Evolutionary conservation across 2,797 vertebrate genomes (phyloP), one percentile per base, ranked within the genome.

Genomic region (Brotula barbata): DNA sequence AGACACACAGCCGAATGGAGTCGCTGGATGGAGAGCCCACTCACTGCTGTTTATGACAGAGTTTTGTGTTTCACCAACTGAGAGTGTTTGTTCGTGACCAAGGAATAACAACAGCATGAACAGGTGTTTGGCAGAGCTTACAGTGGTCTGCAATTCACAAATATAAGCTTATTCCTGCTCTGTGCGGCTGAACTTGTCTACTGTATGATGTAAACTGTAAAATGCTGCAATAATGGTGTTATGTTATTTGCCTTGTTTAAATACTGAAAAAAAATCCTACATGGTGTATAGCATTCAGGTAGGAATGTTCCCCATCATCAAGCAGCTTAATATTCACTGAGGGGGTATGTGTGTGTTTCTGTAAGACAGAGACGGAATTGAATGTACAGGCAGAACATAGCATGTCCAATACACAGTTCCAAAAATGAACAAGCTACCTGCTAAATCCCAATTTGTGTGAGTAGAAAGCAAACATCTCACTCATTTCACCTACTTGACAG

Each of bases 81-180:
- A 75, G 14, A 36, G 9, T 17, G 31, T 67, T 44, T 58, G 37
- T 51, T 70, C 21, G 20, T 28, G 16, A 57, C 7, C 50, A 51
- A 58, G 6, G 14, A 51, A 63, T 52, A 58, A 43, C 58, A 66
- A 67, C 17, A 61, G 8, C 22, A 53, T 25, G 48, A 61, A 52
- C 51, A 54, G 53, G 48, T 53, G 56, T 31, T 13, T 31, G 28
- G 28, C 46, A 16, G 5, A 22, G 39, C 58, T 60, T 15, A 49
- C 15, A 0, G 43, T 16, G 8, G 48, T 11, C 44, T 63, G 44
- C 68, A 53, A 71, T 71, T 73, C 56, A 47, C 33, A 62, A 16
- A 61, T 56, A 66, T 56, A 20, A 40, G 45, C 65, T 46, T 58
- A 63, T n/a, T 23, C 70, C 64, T 58, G 17, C 17, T 31, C 41